Percentiles rank a stretch among this genome's conserved stretches.
phyloP scores from a whole-genome alignment of 2,113 vertebrate species.

The Pagrus major region DNA sequence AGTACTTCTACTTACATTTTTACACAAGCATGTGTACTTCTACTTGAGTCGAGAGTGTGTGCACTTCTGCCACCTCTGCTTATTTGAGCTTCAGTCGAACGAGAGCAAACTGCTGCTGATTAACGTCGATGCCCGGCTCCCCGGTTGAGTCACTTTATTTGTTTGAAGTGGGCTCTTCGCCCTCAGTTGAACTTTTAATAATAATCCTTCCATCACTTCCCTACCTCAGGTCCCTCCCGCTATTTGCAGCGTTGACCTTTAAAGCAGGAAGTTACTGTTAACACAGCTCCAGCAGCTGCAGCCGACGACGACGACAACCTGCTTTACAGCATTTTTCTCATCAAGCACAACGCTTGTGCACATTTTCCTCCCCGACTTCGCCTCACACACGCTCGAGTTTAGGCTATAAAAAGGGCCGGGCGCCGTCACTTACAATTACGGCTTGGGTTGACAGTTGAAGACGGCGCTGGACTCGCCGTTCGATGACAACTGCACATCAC shows the following conservation, averaged over 20 bases:
- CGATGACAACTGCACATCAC: conserved; percentile 7
- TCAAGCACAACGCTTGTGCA: conserved; percentile 1
- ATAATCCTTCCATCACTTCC: conserved; percentile 64
- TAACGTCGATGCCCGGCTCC: not conserved
- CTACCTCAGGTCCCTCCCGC: conserved; percentile 58
- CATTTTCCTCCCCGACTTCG: conserved; percentile 8
- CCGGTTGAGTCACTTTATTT: conserved; percentile 12
- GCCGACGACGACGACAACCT: conserved; percentile 39
- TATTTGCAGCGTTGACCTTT: conserved; percentile 77
- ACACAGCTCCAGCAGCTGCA: conserved; percentile 52
- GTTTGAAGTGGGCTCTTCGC: conserved; percentile 43
- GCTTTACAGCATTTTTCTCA: conserved; percentile 61
- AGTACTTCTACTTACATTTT: too few species aligned
- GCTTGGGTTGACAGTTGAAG: conserved; percentile 8
- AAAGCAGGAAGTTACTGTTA: conserved; percentile 74
- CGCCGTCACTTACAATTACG: not conserved
- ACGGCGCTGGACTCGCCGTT: fast-evolving
- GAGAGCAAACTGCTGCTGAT: conserved; percentile 11
- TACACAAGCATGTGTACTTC: too few species aligned
- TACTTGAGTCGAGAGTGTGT: too few species aligned
- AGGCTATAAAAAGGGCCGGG: not conserved
- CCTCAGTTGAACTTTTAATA: conserved; percentile 67
- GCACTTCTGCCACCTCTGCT: too few species aligned
- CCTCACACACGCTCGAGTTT: conserved; percentile 4
- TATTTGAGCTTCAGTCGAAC: too few species aligned